Percentiles rank a stretch among this genome's conserved stretches.
Conservation (phyloP, 1,140 invertebrate species). For the Diploscapter pachys region DNA sequence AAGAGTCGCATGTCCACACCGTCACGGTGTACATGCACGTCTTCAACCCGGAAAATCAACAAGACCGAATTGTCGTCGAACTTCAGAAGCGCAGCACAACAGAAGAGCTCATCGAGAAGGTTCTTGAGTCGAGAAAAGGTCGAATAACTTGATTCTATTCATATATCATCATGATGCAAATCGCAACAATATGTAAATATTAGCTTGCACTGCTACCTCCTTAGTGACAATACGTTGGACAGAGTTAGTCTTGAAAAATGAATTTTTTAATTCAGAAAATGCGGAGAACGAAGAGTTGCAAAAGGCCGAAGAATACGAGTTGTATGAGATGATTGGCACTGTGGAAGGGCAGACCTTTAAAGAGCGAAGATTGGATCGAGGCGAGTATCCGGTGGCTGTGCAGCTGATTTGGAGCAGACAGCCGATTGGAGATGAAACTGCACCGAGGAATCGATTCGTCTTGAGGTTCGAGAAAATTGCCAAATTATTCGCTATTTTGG, state of each 20-base stretch:
- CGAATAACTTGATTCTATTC: conserved; percentile 2
- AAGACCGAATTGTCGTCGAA: conserved; percentile 41
- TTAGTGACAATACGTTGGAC: no score
- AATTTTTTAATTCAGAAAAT: no score
- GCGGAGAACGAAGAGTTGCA: not conserved
- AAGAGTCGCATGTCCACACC: conserved; percentile 48
- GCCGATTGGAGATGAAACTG: conserved; percentile 25
- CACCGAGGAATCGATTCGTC: conserved; percentile 50
- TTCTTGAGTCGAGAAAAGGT: conserved; percentile 39
- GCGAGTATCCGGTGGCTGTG: conserved; percentile 83
- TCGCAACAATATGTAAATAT: no score
- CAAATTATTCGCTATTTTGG: no score
- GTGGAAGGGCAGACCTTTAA: conserved; percentile 52
- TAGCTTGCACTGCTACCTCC: no score
- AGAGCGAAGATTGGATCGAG: conserved; percentile 77
- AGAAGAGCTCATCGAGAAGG: conserved; percentile 56
- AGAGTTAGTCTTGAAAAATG: no score
- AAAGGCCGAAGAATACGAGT: conserved; percentile 48
- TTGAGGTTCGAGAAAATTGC: conserved; percentile 24
- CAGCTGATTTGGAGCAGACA: conserved; percentile 86
- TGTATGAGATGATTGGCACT: conserved; percentile 73
- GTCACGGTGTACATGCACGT: conserved; percentile 47
- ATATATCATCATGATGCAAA: no score
- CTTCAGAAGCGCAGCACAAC: conserved; percentile 53
- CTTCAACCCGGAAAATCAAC: conserved; percentile 51